phyloP scores from a whole-genome alignment of 2,888 invertebrate genomes.

The Frankliniella intonsa region DNA sequence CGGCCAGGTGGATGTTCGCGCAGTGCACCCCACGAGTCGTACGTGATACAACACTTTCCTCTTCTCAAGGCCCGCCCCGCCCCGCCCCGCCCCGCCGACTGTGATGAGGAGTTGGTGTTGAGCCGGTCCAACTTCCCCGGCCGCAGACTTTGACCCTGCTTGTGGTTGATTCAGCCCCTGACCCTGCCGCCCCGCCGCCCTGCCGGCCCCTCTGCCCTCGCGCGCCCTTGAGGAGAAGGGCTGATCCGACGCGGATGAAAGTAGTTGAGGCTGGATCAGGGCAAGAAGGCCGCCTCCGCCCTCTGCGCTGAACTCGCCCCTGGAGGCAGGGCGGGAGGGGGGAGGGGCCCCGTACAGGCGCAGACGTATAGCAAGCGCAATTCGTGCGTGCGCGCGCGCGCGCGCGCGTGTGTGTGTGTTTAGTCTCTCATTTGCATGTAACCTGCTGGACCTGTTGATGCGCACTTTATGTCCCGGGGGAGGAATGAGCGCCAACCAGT shows the following conservation, averaged over 20 bases:
- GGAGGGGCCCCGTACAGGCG: no score
- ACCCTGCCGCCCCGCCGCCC: not conserved
- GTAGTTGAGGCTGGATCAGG: conserved; percentile 4
- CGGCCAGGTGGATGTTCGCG: not conserved
- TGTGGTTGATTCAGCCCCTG: conserved; percentile 18
- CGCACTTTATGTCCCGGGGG: no score
- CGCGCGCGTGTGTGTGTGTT: not conserved
- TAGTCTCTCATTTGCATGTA: not conserved
- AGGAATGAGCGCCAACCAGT: no score
- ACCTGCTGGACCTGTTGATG: no score
- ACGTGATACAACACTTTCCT: conserved; percentile 22
- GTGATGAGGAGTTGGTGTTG: conserved; percentile 21
- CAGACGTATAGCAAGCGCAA: no score
- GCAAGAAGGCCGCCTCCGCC: not conserved
- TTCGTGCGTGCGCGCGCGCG: not conserved
- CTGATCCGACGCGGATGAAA: not conserved
- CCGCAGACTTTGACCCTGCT: conserved; percentile 12
- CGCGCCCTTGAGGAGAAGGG: not conserved
- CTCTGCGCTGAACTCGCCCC: no score
- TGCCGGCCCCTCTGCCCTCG: no score
- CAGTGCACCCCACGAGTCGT: not conserved
- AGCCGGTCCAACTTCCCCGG: not conserved
- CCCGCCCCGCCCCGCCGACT: not conserved
- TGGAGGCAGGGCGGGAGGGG: no score
- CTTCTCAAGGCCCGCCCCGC: not conserved